Conservation (phyloP, 2,888 invertebrate genomes). For the Thalpophila matura region DNA sequence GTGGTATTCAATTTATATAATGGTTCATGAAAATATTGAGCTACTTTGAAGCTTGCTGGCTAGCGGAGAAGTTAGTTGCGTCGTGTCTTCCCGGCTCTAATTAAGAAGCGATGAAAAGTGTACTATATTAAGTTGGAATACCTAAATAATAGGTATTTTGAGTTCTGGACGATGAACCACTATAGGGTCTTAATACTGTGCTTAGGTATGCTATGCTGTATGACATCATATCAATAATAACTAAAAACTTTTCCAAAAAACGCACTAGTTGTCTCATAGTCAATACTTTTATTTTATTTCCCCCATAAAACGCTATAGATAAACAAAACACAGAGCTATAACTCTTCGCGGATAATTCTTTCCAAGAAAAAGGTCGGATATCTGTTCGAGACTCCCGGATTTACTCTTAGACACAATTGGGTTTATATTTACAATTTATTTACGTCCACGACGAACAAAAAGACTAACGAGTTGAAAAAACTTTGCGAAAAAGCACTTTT, state of each 20-base stretch:
- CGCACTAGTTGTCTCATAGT: neutral
- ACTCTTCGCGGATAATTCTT: constrained; percentile 45
- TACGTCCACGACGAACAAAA: constrained; percentile 19
- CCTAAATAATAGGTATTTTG: no score
- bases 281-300: constrained; percentile 33
- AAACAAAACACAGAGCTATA: constrained; percentile 39
- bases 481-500: constrained; percentile 21
- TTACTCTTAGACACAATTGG: constrained; percentile 38
- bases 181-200: no score
- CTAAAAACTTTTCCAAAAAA: neutral
- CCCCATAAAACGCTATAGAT: constrained; percentile 22
- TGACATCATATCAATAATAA: neutral
- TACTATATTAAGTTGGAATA: no score
- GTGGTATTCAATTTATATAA: constrained; percentile 27
- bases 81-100: no score
- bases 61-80: neutral
- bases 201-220: no score
- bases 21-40: constrained; percentile 9
- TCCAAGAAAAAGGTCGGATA: constrained; percentile 44
- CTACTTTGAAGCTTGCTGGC: neutral
- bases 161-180: no score
- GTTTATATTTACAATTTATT: constrained; percentile 53
- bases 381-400: constrained; percentile 33
- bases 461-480: constrained; percentile 43
- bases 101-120: no score